phyloP scores from a whole-genome alignment of 1,140 invertebrate genomes.

The Drosophila navojoa region DNA sequence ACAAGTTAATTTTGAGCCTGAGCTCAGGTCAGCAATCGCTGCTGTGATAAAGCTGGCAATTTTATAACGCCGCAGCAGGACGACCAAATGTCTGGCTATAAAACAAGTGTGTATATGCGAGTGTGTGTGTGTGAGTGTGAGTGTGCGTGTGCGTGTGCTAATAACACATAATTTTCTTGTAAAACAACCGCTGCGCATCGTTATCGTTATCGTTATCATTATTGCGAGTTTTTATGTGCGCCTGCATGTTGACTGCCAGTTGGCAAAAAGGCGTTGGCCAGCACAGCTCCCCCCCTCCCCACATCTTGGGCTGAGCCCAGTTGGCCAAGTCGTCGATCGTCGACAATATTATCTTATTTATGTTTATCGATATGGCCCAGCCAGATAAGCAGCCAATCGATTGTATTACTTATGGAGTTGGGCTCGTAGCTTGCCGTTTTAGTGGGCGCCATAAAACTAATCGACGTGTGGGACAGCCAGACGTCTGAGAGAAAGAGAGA shows the following conservation, averaged over 20 bases:
- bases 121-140: slow-evolving; percentile 9
- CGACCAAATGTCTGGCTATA: slow-evolving; percentile 58
- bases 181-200: slow-evolving; percentile 80
- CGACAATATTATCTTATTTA: slow-evolving; percentile 76
- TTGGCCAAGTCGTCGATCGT: slow-evolving; percentile 32
- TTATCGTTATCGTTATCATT: slow-evolving; percentile 80
- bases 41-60: slow-evolving; percentile 72
- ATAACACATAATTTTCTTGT: slow-evolving; percentile 81
- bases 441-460: slow-evolving; percentile 67
- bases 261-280: slow-evolving; percentile 60
- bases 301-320: neutral
- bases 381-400: slow-evolving; percentile 64
- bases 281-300: slow-evolving; percentile 24
- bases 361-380: slow-evolving; percentile 75
- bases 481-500: too few relatives aligned
- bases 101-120: slow-evolving; percentile 53
- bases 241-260: slow-evolving; percentile 69
- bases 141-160: slow-evolving; percentile 49
- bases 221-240: slow-evolving; percentile 77
- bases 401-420: slow-evolving; percentile 38
- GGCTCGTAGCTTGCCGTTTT: slow-evolving; percentile 73
- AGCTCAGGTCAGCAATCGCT: neutral
- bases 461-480: neutral
- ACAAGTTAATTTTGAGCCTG: neutral
- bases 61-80: slow-evolving; percentile 76